Evolutionary conservation across 2,888 invertebrate genomes (phyloP), one percentile per base, ranked within the genome.

Genomic region (Lithophane semibrunnea): DNA sequence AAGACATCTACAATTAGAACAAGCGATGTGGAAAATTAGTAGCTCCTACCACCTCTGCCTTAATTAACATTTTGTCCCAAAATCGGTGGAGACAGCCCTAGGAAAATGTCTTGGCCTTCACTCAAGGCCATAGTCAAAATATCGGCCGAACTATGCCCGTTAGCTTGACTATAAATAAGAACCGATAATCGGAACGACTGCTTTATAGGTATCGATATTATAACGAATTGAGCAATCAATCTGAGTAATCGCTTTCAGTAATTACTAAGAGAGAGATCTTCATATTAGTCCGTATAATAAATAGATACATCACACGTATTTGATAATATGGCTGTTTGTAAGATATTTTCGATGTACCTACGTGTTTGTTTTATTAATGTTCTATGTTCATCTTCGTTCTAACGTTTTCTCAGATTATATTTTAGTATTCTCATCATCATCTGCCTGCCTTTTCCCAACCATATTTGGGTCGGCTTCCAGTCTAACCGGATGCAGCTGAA

Each of bases 11-110:
- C 52, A 85, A 85, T 86, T 73, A 83, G n/a, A 83, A 12, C 71
- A 29, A 83, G 83, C 71, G 69, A 83, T 37, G 86, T 83, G 73
- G 73, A 61, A 83, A 77, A 86, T 83, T 83, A 83, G 42, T 65
- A 68, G 5, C 71, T 81, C 37, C 60, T 74, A 58, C 58, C 18
- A 47, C 1, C 29, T 29, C 47, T 54, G 49, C 7, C 24, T 65
- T 83, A 72, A 83, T 83, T 86, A 86, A 78, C 68, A 74, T 72
- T 73, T 83, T 49, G 52, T 66, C 9, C 24, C 60, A 64, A 69
- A 65, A 73, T 74, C 56, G 42, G 18, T 12, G 49, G 13, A 54
- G 71, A 61, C 75, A 86, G 37, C 75, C 73, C 82, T 86, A 58
- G 61, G 21, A 52, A 47, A 67, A 69, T 24, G 66, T 74, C 68